Conservation (phyloP, 1,140 invertebrate genomes). For the Drosophila setifemur region DNA sequence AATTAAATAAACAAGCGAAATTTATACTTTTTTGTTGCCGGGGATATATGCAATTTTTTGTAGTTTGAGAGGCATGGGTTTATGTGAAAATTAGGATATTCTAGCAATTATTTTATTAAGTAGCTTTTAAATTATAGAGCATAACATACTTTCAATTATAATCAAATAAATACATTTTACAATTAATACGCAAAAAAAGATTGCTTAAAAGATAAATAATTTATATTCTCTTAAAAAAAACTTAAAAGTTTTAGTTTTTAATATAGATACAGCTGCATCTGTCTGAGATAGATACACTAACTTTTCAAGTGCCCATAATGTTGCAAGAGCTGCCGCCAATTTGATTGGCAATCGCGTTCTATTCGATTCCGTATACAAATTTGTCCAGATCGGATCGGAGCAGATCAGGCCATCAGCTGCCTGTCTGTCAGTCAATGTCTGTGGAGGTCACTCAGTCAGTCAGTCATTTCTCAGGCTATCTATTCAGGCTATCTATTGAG, state of each 20-base stretch:
- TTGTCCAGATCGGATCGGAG: slow-evolving; percentile 41
- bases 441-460: slow-evolving; percentile 34
- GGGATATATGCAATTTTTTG: too few relatives aligned
- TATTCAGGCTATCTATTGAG: slow-evolving; percentile 43
- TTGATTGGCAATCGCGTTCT: slow-evolving; percentile 60
- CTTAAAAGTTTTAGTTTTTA: neutral
- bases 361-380: slow-evolving; percentile 40
- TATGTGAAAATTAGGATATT: too few relatives aligned
- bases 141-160: too few relatives aligned
- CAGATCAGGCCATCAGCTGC: slow-evolving; percentile 44
- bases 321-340: slow-evolving; percentile 28
- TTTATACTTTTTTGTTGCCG: too few relatives aligned
- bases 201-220: neutral
- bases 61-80: too few relatives aligned
- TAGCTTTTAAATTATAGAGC: too few relatives aligned
- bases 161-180: too few relatives aligned
- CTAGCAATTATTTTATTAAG: too few relatives aligned
- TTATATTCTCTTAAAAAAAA: neutral
- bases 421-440: slow-evolving; percentile 48
- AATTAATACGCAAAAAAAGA: too few relatives aligned
- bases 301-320: slow-evolving; percentile 7
- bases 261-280: slow-evolving; percentile 10
- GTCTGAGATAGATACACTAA: slow-evolving; percentile 19
- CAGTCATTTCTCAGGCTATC: slow-evolving; percentile 39
- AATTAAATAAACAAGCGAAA: too few relatives aligned